A percentile compares a stretch with the other conserved stretches of the same genome.
Evolutionary conservation across 1,140 invertebrate species (phyloP).

Genomic region (Zeugodacus cucurbitae): DNA sequence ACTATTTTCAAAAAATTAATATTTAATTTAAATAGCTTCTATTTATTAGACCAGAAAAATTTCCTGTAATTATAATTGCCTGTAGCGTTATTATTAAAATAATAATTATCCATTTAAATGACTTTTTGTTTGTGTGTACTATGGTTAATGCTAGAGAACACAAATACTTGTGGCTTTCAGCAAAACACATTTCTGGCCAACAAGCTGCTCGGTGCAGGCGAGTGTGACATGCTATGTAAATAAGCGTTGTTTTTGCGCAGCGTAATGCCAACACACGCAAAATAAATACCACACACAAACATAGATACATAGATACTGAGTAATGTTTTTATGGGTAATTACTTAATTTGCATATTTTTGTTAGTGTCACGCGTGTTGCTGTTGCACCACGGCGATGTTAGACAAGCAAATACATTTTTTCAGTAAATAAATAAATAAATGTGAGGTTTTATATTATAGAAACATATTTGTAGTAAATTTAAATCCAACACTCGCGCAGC

Average conservation of each 20-base stretch:
- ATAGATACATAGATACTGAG: neutral
- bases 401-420: too few relatives aligned
- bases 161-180: neutral
- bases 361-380: neutral
- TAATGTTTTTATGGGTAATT: neutral
- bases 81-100: neutral
- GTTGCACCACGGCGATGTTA: neutral
- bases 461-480: neutral
- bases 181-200: neutral
- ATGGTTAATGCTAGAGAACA: neutral
- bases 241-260: neutral
- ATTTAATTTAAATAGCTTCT: too few relatives aligned
- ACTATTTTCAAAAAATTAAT: too few relatives aligned
- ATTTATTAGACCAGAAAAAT: neutral
- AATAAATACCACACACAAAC: neutral
- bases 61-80: neutral
- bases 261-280: neutral
- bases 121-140: neutral
- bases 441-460: neutral
- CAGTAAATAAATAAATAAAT: neutral
- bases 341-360: slow-evolving; percentile 7
- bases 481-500: neutral
- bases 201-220: neutral
- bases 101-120: neutral
- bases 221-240: neutral